Conservation (phyloP, 2,113 vertebrate species). For the Syngnathus typhle region DNA sequence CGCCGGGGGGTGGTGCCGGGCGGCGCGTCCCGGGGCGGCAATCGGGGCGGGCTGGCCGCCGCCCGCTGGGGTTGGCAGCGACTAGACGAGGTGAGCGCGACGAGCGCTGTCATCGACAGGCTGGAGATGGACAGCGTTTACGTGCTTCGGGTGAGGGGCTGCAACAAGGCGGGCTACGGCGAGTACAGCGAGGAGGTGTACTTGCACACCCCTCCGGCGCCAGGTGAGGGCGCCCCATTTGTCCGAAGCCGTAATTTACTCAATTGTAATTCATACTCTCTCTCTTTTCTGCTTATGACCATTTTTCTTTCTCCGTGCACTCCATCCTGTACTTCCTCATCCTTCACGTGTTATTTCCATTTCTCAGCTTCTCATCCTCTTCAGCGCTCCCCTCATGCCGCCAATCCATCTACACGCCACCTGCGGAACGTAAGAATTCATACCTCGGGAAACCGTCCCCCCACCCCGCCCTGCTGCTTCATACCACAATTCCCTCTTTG, state of each 20-base stretch:
- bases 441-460: slow-evolving; percentile 13
- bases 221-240: slow-evolving; percentile 69
- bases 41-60: slow-evolving; percentile 77
- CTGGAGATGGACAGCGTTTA: slow-evolving; percentile 89
- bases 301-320: slow-evolving; percentile 20
- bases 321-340: slow-evolving; percentile 18
- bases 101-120: slow-evolving; percentile 83
- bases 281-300: slow-evolving; percentile 46
- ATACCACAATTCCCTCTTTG: slow-evolving; percentile 6
- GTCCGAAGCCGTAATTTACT: too few relatives aligned
- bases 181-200: slow-evolving; percentile 98
- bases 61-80: slow-evolving; percentile 87
- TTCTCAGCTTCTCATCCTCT: slow-evolving; percentile 59
- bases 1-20: slow-evolving; percentile 76
- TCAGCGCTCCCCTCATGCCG: slow-evolving; percentile 46
- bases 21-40: slow-evolving; percentile 66
- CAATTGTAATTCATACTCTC: slow-evolving; percentile 44
- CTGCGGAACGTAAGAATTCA: slow-evolving; percentile 62
- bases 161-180: slow-evolving; percentile 88
- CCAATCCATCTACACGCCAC: slow-evolving; percentile 50
- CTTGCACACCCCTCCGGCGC: slow-evolving; percentile 87
- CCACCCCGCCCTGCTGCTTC: too few relatives aligned
- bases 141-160: slow-evolving; percentile 85
- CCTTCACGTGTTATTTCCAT: slow-evolving; percentile 38
- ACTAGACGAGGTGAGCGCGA: slow-evolving; percentile 82